Conservation (phyloP, 2,888 invertebrate species). For the Cantharis lateralis region DNA sequence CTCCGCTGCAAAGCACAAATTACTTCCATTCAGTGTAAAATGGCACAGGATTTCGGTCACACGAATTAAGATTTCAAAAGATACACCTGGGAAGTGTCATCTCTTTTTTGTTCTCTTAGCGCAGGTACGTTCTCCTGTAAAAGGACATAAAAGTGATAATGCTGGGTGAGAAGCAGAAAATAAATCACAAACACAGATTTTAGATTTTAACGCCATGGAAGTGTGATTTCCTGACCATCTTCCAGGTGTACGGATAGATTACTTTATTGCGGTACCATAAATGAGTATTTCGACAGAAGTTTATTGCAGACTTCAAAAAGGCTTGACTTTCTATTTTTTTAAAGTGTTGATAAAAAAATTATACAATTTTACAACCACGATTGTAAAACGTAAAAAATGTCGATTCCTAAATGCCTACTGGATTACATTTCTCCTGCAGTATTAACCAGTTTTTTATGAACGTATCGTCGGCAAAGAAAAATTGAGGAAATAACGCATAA, state of each 20-base stretch:
- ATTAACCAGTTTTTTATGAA: background rate
- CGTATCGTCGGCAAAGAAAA: background rate
- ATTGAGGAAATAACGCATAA: background rate
- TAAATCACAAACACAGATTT: conserved; percentile 35
- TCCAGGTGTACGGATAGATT: conserved; percentile 29
- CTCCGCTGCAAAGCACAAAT: background rate
- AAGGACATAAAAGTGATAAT: conserved; percentile 38
- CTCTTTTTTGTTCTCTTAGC: conserved; percentile 34
- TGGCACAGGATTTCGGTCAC: conserved; percentile 35
- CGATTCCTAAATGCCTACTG: background rate
- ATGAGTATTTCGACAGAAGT: conserved; percentile 1
- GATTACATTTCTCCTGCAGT: background rate
- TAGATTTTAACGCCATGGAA: conserved; percentile 36
- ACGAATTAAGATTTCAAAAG: conserved; percentile 49
- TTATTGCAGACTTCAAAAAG: background rate
- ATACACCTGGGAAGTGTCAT: conserved; percentile 47
- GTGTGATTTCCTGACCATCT: conserved; percentile 46
- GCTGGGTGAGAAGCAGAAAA: conserved; percentile 35
- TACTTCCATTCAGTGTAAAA: conserved; percentile 10
- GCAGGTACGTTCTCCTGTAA: conserved; percentile 27
- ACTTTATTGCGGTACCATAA: conserved; percentile 14
- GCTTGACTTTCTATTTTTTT: background rate
- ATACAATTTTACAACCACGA: background rate
- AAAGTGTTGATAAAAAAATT: background rate
- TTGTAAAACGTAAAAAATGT: background rate